Conservation (phyloP, 2,888 invertebrate genomes). For the Dimorphilus gyrociliatus region DNA sequence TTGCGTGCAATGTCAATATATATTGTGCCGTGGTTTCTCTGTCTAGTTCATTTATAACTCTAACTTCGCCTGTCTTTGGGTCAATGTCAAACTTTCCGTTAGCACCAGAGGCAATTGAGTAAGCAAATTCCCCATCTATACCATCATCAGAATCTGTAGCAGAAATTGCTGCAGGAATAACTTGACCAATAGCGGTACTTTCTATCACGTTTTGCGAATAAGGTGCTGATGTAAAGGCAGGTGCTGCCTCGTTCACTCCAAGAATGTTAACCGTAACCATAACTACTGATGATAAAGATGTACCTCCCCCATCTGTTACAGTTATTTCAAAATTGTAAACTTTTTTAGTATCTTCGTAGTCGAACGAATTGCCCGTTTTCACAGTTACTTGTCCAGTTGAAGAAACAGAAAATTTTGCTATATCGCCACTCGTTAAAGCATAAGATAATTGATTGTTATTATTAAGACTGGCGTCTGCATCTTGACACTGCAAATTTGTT, state of each 20-base stretch:
- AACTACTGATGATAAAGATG: constrained; percentile 5
- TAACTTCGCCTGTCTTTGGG: constrained; percentile 14
- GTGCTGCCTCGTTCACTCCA: constrained; percentile 26
- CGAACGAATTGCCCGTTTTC: constrained; percentile 5
- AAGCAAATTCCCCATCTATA: constrained; percentile 18
- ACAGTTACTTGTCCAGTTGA: constrained; percentile 3
- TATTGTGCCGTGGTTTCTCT: constrained; percentile 18
- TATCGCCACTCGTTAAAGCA: too few relatives aligned
- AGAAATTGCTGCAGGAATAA: constrained; percentile 13
- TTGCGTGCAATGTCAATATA: constrained; percentile 22
- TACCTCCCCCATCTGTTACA: constrained; percentile 7
- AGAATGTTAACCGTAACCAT: constrained; percentile 20
- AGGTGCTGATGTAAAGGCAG: constrained; percentile 16
- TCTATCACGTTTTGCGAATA: constrained; percentile 25
- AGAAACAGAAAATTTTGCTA: constrained; percentile 8
- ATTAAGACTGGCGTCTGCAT: constrained; percentile 13
- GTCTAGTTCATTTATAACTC: constrained; percentile 18
- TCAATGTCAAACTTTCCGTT: constrained; percentile 16
- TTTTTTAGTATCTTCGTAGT: neutral
- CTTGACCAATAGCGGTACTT: constrained; percentile 17
- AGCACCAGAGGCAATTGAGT: constrained; percentile 20
- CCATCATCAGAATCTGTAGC: constrained; percentile 26
- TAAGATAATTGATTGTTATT: too few relatives aligned
- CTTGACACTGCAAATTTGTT: constrained; percentile 13
- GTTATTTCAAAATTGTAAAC: neutral